Conservation (phyloP, 2,113 vertebrate genomes). For the Chiloscyllium plagiosum region DNA sequence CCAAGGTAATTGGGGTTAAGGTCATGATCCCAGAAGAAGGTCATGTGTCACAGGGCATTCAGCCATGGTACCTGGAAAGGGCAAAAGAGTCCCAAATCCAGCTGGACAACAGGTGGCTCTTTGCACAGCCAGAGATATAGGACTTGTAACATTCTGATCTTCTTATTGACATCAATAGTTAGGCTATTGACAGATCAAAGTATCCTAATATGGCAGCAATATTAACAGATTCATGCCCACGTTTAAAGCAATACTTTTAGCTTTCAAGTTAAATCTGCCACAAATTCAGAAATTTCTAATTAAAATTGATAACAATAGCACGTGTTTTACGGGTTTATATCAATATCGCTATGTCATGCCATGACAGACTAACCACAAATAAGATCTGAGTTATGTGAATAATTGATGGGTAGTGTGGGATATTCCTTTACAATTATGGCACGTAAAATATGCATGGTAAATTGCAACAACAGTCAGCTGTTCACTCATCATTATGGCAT, state of each 20-base stretch:
- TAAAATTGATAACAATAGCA: neutral
- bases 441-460: neutral
- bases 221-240: neutral
- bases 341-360: neutral
- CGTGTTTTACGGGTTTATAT: neutral
- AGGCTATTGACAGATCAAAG: neutral
- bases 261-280: neutral
- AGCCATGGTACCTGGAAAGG: conserved; percentile 16
- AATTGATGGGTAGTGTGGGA: neutral
- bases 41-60: conserved; percentile 24
- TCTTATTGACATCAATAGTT: neutral
- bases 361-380: neutral
- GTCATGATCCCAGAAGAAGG: conserved; percentile 33
- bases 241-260: neutral
- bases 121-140: neutral
- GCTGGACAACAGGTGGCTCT: conserved; percentile 8
- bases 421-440: neutral
- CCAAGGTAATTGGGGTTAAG: conserved; percentile 32
- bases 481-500: too few relatives aligned
- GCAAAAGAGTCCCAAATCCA: neutral
- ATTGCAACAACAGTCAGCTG: neutral
- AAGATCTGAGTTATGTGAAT: neutral
- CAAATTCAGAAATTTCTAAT: neutral
- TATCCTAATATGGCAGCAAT: too few relatives aligned
- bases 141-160: neutral